phyloP scores from a whole-genome alignment of 1,140 invertebrate species.

The Heliothis virescens region DNA sequence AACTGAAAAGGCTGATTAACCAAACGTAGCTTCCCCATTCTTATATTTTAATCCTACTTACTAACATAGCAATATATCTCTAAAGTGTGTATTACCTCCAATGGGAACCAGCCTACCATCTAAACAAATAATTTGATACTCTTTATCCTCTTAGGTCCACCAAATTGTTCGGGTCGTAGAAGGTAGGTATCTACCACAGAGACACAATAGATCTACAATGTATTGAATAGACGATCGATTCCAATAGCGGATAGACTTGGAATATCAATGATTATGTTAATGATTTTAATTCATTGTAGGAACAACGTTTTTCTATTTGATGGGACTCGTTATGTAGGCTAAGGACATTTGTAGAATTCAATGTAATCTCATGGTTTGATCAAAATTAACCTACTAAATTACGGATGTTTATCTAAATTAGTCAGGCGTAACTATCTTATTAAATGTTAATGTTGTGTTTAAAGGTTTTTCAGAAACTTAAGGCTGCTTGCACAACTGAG shows the following conservation, averaged over 20 bases:
- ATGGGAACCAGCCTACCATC: no score
- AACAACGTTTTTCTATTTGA: conserved; percentile 32
- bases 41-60: no score
- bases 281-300: conserved; percentile 29
- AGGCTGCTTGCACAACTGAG: neutral
- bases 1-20: no score
- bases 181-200: neutral
- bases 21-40: no score
- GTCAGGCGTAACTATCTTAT: conserved; percentile 39
- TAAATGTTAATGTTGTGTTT: conserved; percentile 2
- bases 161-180: conserved; percentile 2
- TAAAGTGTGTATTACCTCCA: no score
- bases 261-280: conserved; percentile 39
- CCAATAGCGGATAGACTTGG: conserved; percentile 24
- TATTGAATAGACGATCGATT: conserved; percentile 29
- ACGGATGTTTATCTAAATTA: conserved; percentile 42
- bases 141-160: no score
- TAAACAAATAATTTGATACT: no score
- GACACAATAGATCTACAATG: neutral
- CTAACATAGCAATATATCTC: no score
- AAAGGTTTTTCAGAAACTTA: conserved; percentile 3
- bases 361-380: conserved; percentile 38
- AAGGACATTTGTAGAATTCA: conserved; percentile 38
- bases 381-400: conserved; percentile 41
- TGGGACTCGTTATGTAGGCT: conserved; percentile 38